These are phyloP conservation scores for Pheosia tremula DNA, from an alignment of 2,888 invertebrate species.

Conservation along the genomic window DNA sequence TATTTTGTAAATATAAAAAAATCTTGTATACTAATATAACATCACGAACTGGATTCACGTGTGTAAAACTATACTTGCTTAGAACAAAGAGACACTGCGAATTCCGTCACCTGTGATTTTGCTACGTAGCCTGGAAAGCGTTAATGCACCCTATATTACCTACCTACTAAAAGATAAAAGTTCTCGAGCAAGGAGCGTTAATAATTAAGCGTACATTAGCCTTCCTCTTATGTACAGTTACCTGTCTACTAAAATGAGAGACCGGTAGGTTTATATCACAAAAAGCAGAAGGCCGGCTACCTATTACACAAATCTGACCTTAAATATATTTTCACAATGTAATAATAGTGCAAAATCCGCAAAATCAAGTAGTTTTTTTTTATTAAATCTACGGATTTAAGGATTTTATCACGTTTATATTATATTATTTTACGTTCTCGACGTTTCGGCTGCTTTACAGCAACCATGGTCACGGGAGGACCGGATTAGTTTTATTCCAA, in stretches of 20 bases:
- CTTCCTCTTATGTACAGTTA: not conserved
- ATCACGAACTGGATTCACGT: not conserved
- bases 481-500: no score
- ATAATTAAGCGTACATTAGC: constrained; percentile 5
- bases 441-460: no score
- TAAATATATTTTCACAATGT: no score
- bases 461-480: no score
- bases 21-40: no score
- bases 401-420: no score
- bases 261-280: not conserved
- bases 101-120: constrained; percentile 1
- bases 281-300: not conserved
- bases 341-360: no score
- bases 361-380: no score
- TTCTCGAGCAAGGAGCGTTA: not conserved
- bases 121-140: not conserved
- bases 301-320: not conserved
- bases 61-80: not conserved
- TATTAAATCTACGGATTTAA: no score
- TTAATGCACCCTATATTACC: constrained; percentile 1
- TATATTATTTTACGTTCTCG: no score
- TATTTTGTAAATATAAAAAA: no score
- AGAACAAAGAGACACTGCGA: constrained; percentile 3
- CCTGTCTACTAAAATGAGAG: not conserved
- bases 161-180: not conserved